phyloP scores from a whole-genome alignment of 2,797 vertebrate genomes.

The Pteronotus mesoamericanus region DNA sequence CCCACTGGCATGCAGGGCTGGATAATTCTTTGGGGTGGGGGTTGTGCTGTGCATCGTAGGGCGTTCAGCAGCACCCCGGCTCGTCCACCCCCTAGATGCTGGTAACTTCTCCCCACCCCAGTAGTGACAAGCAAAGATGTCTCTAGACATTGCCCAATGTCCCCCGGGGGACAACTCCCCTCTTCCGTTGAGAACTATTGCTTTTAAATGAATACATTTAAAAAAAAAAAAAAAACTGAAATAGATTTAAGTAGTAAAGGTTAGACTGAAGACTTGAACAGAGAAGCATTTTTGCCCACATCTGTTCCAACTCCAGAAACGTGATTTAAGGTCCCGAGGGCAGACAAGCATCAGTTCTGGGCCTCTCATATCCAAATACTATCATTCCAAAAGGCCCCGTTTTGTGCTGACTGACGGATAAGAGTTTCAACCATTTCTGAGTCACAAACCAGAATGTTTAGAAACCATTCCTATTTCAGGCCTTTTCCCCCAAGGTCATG shows the following conservation, averaged over 20 bases:
- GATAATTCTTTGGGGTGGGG: neutral
- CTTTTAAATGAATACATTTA: neutral
- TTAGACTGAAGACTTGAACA: neutral
- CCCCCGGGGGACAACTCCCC: too few species aligned
- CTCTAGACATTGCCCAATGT: neutral
- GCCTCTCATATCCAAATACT: rapidly evolving
- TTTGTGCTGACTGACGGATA: neutral
- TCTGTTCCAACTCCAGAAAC: neutral
- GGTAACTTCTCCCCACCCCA: rapidly evolving
- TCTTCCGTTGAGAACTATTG: neutral
- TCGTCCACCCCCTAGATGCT: neutral
- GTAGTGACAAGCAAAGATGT: neutral
- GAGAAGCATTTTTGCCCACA: neutral
- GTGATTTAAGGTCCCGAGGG: neutral
- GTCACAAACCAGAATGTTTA: neutral
- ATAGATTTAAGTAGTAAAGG: neutral
- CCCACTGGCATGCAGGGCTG: neutral
- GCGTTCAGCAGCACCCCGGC: neutral
- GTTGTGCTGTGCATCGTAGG: rapidly evolving
- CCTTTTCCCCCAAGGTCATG: neutral
- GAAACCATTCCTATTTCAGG: neutral
- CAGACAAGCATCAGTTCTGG: neutral
- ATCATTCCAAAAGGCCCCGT: neutral
- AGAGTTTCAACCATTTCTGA: neutral
- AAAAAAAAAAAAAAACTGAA: neutral